phyloP scores from a whole-genome alignment of 2,113 vertebrate species.

The Oryzias melastigma region DNA sequence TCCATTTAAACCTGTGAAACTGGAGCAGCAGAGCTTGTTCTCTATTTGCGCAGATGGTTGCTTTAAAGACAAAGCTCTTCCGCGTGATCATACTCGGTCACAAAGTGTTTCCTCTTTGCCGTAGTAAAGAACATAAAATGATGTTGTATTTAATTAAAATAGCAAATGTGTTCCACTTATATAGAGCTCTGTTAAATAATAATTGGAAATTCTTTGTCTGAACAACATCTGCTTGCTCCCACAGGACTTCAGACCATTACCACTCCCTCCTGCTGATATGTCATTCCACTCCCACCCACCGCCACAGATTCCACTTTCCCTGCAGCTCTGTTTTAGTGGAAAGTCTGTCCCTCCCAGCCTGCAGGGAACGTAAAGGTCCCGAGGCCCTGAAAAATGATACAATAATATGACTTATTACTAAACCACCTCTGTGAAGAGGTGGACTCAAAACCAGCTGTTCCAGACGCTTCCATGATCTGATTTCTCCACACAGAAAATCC shows the following conservation, averaged over 20 bases:
- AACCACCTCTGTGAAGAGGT: background rate
- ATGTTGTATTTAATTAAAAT: too few species aligned
- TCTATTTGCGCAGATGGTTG: too few species aligned
- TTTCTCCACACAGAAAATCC: too few species aligned
- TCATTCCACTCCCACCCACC: conserved; percentile 25
- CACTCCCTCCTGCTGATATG: conserved; percentile 20
- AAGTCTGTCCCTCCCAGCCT: conserved; percentile 13
- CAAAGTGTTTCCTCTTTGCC: too few species aligned
- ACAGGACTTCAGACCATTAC: conserved; percentile 31
- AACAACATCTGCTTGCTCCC: conserved; percentile 33
- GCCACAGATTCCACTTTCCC: conserved; percentile 33
- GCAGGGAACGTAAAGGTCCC: conserved; percentile 10
- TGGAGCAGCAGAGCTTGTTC: too few species aligned
- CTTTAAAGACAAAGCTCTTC: too few species aligned
- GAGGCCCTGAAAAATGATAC: conserved; percentile 4
- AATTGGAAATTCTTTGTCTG: conserved; percentile 18
- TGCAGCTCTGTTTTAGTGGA: conserved; percentile 21
- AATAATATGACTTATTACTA: background rate
- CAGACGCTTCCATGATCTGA: too few species aligned
- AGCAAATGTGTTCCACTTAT: too few species aligned
- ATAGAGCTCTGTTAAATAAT: too few species aligned
- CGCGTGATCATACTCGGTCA: too few species aligned
- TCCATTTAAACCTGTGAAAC: too few species aligned
- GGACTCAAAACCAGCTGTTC: background rate
- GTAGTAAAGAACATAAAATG: too few species aligned